A percentile compares a stretch with the other conserved stretches of the same genome.
These are phyloP conservation scores for Eumaeus atala DNA, from an alignment of 1,140 invertebrate genomes.

Conservation along the genomic window DNA sequence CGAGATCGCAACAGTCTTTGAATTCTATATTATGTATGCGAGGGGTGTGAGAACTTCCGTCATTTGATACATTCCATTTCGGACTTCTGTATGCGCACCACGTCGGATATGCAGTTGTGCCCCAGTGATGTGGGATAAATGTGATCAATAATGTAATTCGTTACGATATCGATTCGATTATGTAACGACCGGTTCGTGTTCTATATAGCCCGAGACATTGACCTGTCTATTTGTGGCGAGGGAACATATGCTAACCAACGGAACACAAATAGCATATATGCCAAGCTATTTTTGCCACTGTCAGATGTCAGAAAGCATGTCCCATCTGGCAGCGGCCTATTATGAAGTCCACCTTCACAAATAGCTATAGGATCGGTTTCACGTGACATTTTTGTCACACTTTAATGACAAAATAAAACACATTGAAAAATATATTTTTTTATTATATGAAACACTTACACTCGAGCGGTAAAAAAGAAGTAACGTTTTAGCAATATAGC, in stretches of 20 bases:
- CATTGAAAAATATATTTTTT: too few relatives aligned
- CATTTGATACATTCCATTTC: too few relatives aligned
- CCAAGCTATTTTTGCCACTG: slow-evolving; percentile 48
- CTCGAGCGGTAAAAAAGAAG: too few relatives aligned
- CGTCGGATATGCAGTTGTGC: background rate
- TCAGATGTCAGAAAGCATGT: slow-evolving; percentile 38
- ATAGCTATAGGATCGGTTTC: too few relatives aligned
- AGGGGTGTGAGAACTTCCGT: too few relatives aligned
- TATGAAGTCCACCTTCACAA: slow-evolving; percentile 9
- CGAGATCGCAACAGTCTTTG: background rate
- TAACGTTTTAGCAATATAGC: too few relatives aligned
- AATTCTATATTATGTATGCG: background rate
- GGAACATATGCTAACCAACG: slow-evolving; percentile 32
- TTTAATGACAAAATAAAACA: too few relatives aligned
- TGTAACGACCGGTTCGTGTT: slow-evolving; percentile 20
- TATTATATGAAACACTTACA: too few relatives aligned
- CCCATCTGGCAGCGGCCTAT: slow-evolving; percentile 30
- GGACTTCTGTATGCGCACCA: too few relatives aligned
- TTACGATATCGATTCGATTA: slow-evolving; percentile 19
- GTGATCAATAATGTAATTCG: background rate
- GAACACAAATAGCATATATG: slow-evolving; percentile 42
- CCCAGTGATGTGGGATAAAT: background rate
- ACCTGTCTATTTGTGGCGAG: slow-evolving; percentile 53
- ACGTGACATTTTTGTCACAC: too few relatives aligned
- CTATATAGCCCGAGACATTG: slow-evolving; percentile 52